A percentile compares a stretch with the other conserved stretches of the same genome.
Evolutionary conservation across 2,113 vertebrate species (phyloP).

Genomic region (Marmota flaviventris): DNA sequence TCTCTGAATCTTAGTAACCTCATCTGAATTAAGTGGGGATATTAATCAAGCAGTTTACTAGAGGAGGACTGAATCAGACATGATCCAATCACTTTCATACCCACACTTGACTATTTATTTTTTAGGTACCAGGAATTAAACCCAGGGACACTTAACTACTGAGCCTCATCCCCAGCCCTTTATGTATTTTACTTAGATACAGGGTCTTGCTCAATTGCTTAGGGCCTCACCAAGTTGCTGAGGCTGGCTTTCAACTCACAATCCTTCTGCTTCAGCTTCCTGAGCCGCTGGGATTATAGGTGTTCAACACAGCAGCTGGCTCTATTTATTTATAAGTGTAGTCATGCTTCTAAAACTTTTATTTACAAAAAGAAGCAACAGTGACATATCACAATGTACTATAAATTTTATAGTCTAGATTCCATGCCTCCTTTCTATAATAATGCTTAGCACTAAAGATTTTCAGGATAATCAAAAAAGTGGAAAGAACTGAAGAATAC

Average conservation of each 20-base stretch:
- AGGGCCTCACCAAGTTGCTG: too few relatives aligned
- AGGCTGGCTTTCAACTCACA: too few relatives aligned
- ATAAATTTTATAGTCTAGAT: constrained; percentile 16
- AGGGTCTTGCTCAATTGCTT: too few relatives aligned
- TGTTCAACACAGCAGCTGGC: too few relatives aligned
- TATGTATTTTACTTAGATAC: too few relatives aligned
- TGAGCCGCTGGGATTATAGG: too few relatives aligned
- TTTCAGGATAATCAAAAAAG: constrained; percentile 53
- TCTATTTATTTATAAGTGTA: constrained; percentile 31
- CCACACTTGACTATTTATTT: background rate
- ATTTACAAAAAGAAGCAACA: constrained; percentile 31
- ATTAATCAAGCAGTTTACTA: background rate
- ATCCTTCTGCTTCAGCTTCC: too few relatives aligned
- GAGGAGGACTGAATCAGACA: background rate
- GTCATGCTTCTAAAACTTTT: constrained; percentile 30
- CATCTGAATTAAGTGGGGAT: constrained; percentile 15
- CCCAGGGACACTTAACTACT: too few relatives aligned
- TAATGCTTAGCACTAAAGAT: background rate
- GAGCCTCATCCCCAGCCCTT: too few relatives aligned
- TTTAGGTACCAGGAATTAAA: too few relatives aligned
- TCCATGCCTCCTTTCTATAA: background rate
- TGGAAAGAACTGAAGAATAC: constrained; percentile 32
- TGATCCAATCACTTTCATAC: constrained; percentile 17
- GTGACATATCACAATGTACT: background rate
- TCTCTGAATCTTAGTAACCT: constrained; percentile 19